Evolutionary conservation across 2,113 vertebrate species (phyloP).

Genomic region (Cheirogaleus medius): DNA sequence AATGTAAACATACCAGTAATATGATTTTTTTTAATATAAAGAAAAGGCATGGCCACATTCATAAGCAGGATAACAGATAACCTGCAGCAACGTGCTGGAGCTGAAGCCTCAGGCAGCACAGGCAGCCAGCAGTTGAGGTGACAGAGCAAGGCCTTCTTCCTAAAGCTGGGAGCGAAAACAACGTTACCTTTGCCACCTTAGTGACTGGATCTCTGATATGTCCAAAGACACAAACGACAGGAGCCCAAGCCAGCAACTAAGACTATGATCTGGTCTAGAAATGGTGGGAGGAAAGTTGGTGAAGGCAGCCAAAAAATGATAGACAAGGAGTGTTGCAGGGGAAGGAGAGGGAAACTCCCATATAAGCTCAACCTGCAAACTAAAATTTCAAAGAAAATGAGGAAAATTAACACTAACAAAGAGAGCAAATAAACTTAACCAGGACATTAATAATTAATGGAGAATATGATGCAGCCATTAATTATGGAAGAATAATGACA

Average conservation of each 20-base stretch:
- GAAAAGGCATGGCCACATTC: background rate
- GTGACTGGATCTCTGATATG: background rate
- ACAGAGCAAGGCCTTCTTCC: background rate
- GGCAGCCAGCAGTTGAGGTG: background rate
- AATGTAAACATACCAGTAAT: background rate
- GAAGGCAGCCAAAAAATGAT: background rate
- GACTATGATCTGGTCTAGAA: background rate
- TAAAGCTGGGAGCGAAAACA: background rate
- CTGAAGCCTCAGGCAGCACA: background rate
- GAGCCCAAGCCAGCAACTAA: background rate
- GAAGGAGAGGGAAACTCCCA: background rate
- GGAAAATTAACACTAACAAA: background rate
- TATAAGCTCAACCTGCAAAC: background rate
- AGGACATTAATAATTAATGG: background rate
- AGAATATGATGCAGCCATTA: background rate
- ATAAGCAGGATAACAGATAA: background rate
- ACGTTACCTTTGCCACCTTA: background rate
- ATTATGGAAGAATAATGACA: background rate
- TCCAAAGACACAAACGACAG: background rate
- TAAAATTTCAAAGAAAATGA: background rate
- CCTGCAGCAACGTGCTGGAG: background rate
- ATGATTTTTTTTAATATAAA: background rate
- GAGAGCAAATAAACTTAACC: background rate
- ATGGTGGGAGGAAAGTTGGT: background rate
- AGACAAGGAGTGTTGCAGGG: background rate